Conservation (phyloP, 2,888 invertebrate species). For the Epinotia brunnichana region DNA sequence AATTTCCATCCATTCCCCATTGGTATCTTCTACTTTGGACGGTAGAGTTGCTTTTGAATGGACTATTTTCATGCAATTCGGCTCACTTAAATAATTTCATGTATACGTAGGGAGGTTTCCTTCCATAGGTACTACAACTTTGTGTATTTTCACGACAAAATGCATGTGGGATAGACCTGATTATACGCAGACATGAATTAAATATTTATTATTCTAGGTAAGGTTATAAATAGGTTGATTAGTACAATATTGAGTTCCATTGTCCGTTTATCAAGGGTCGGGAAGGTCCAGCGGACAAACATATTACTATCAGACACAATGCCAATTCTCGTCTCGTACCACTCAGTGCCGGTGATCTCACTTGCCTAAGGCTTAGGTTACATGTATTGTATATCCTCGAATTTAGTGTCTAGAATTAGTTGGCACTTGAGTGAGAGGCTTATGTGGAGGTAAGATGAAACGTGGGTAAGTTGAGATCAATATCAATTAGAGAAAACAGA, state of each 20-base stretch:
- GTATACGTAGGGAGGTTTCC: too few species aligned
- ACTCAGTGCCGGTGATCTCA: conserved; percentile 42
- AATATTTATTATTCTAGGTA: neutral
- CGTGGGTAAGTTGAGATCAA: neutral
- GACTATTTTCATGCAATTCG: too few species aligned
- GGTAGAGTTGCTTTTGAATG: too few species aligned
- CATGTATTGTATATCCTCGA: neutral
- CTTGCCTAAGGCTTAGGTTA: conserved; percentile 12
- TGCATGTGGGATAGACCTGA: neutral
- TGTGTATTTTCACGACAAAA: too few species aligned
- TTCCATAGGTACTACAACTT: too few species aligned
- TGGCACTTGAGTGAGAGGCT: neutral
- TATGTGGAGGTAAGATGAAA: neutral
- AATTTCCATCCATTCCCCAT: too few species aligned
- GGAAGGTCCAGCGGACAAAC: conserved; percentile 38
- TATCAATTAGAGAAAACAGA: neutral
- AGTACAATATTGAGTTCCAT: conserved; percentile 29
- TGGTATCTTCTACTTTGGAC: too few species aligned
- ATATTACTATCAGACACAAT: conserved; percentile 36
- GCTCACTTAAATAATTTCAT: too few species aligned
- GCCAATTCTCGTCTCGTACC: conserved; percentile 30
- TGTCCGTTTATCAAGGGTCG: conserved; percentile 39
- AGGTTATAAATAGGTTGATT: conserved; percentile 23
- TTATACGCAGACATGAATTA: neutral
- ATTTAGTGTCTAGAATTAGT: neutral